Conservation (phyloP, 2,113 vertebrate genomes). For the Parus major region DNA sequence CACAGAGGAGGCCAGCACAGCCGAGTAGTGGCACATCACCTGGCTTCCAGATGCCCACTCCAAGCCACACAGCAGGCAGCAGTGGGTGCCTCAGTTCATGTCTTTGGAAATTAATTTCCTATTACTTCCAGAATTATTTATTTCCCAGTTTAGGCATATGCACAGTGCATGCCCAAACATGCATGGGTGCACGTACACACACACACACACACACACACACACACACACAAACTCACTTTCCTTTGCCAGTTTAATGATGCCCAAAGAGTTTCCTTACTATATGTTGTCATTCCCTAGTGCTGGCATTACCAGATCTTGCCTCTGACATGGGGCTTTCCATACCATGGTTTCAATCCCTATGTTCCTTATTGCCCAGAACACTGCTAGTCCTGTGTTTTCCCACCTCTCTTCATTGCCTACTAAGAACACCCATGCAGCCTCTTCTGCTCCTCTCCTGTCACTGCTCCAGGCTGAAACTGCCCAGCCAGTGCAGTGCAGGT, state of each 20-base stretch:
- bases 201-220: not conserved
- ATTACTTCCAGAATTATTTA: not conserved
- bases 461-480: fast-evolving
- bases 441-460: not conserved
- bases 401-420: not conserved
- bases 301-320: not conserved
- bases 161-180: not conserved
- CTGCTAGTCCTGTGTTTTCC: not conserved
- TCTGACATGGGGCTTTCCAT: fast-evolving
- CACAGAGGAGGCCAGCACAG: not conserved
- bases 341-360: not conserved
- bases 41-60: not conserved
- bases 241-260: not conserved
- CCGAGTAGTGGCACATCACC: not conserved
- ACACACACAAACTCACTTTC: too few relatives aligned
- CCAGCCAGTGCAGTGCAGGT: fast-evolving
- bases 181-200: fast-evolving
- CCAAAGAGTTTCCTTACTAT: not conserved
- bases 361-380: not conserved
- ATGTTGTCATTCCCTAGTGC: not conserved
- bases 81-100: not conserved
- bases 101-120: not conserved
- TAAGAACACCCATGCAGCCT: not conserved
- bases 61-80: not conserved
- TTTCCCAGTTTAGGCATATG: not conserved